These are phyloP conservation scores for Ochotona princeps DNA, from an alignment of 2,113 vertebrate species.

Conservation along the genomic window DNA sequence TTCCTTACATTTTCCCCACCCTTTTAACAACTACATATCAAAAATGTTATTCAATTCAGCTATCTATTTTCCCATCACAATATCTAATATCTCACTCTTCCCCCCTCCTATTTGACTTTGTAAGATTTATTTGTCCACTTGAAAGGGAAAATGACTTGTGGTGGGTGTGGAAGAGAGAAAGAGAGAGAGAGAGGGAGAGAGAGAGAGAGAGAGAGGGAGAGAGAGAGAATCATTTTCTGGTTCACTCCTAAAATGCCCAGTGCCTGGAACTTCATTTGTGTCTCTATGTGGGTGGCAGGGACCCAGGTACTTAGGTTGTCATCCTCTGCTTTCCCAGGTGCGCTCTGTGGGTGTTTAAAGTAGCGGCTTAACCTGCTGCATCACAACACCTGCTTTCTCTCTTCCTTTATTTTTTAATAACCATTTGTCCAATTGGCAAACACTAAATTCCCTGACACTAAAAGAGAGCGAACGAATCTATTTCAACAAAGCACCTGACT, in stretches of 20 bases:
- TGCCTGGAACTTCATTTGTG: too few relatives aligned
- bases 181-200: too few relatives aligned
- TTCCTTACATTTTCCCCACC: conserved; percentile 25
- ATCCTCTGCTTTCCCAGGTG: too few relatives aligned
- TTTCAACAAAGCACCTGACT: conserved; percentile 23
- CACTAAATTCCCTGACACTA: too few relatives aligned
- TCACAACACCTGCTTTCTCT: neutral
- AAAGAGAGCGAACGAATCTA: conserved; percentile 52
- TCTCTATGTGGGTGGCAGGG: too few relatives aligned
- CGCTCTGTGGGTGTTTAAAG: too few relatives aligned
- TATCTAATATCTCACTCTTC: conserved; percentile 51
- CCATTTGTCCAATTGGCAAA: neutral
- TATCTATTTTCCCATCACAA: conserved; percentile 46
- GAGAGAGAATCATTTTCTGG: too few relatives aligned
- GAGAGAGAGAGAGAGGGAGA: too few relatives aligned
- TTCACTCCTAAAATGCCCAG: too few relatives aligned
- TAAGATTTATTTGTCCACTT: neutral
- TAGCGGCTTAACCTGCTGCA: too few relatives aligned
- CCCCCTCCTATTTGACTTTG: neutral
- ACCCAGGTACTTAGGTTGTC: too few relatives aligned
- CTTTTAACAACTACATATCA: conserved; percentile 31
- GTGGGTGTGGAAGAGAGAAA: too few relatives aligned
- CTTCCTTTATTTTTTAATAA: conserved; percentile 33
- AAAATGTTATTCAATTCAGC: conserved; percentile 32
- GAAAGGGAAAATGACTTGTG: neutral